Base-by-base conservation (phyloP, 2,113 vertebrate genomes). In the Synodontis membranacea region DNA sequence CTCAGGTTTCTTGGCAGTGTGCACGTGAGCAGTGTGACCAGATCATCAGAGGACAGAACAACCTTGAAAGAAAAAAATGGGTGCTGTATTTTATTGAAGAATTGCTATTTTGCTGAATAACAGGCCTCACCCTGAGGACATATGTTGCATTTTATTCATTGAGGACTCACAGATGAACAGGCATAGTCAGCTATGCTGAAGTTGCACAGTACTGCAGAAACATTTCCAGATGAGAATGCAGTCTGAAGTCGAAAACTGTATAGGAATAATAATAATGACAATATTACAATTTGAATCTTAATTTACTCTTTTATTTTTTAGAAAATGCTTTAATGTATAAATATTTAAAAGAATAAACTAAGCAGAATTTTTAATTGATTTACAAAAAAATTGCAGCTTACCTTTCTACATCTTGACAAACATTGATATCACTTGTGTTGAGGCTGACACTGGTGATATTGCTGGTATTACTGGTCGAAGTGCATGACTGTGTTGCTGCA, bases 101-200 rank as follows among this genome's bases (percentile, higher is more conserved):
- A 0, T 28, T 44, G 14, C 25, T 46, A n/a, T 28, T 14, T 0
- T n/a, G 14, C 12, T 76, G 25, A 0, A 6, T 48, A 76, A 28
- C 42, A 50, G 11, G 4, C 12, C 46, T 50, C 5, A 68, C 7
- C 34, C 31, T 19, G 34, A 31, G n/a, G 11, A 31, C 4, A 31
- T 1, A 25, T 58, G 17, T 19, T 25, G 19, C 14, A 19, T 68
- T 68, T 34, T 17, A 3, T 37, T 1, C 7, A 37, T 5, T 34
- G 31, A 34, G 17, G 1, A 54, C 76, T 80, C n/a, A 54, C 76
- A 37, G 50, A 56, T 80, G 76, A 52, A 54, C 76, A 80, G 15
- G 76, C 76, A 54, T 54, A 80, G 12, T 80, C 76, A 54, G 31
- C 3, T 2, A 80, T 80, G 76, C 76, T 82, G 25, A 82, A 64